phyloP scores from a whole-genome alignment of 1,140 invertebrate species.

The Heliconius himera region DNA sequence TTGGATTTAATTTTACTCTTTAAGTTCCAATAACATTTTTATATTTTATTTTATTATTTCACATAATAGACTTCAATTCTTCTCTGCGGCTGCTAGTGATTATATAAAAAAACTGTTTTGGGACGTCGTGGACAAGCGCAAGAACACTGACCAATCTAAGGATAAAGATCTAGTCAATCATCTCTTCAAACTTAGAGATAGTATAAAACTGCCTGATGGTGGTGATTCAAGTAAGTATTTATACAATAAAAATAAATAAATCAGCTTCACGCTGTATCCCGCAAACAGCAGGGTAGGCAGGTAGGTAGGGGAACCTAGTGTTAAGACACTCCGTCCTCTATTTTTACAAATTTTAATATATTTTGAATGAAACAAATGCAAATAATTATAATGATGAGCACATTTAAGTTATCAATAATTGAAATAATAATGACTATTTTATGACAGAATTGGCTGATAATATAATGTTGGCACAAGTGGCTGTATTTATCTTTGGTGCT shows the following conservation, averaged over 20 bases:
- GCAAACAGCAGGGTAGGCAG: too few species aligned
- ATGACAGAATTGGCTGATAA: constrained; percentile 80
- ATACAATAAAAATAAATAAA: background rate
- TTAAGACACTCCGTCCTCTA: too few species aligned
- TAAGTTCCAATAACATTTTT: too few species aligned
- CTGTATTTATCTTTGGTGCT: constrained; percentile 88
- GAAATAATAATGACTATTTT: background rate
- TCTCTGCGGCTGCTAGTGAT: constrained; percentile 73
- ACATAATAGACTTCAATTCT: constrained; percentile 71
- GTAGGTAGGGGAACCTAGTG: too few species aligned
- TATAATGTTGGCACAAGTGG: constrained; percentile 85
- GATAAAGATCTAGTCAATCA: constrained; percentile 83
- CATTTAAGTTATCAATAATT: background rate
- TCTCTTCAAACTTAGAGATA: constrained; percentile 82
- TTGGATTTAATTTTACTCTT: too few species aligned
- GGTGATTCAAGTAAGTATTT: constrained; percentile 48
- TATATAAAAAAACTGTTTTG: constrained; percentile 82
- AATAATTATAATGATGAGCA: background rate
- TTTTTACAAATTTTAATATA: too few species aligned
- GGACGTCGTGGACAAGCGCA: constrained; percentile 77
- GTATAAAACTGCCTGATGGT: constrained; percentile 74
- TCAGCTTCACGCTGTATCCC: too few species aligned
- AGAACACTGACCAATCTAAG: constrained; percentile 58
- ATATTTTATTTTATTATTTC: too few species aligned
- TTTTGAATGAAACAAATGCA: background rate